These are phyloP conservation scores for Volucella zonaria DNA, from an alignment of 2,888 invertebrate genomes.

Conservation along the genomic window DNA sequence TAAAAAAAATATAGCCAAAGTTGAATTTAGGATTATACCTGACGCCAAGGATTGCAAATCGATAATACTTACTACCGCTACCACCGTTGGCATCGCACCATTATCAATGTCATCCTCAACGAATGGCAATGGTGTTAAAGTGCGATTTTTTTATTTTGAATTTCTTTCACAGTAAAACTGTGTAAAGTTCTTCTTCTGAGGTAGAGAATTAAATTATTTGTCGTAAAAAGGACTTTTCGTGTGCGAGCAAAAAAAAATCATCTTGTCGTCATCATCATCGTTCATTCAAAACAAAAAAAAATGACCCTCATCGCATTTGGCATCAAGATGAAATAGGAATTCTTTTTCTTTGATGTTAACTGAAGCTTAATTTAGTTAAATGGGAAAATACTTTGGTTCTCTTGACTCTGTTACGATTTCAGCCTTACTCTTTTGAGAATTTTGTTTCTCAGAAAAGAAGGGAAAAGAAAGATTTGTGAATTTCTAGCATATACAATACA, in stretches of 20 bases:
- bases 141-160: conserved; percentile 47
- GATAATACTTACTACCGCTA: conserved; percentile 25
- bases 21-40: conserved; percentile 57
- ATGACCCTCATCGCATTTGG: conserved; percentile 49
- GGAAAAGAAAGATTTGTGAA: not conserved
- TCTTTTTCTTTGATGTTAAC: conserved; percentile 64
- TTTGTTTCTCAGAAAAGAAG: not conserved
- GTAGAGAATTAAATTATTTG: conserved; percentile 48
- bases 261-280: conserved; percentile 19
- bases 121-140: conserved; percentile 40
- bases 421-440: conserved; percentile 24
- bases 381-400: conserved; percentile 57
- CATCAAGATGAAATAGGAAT: conserved; percentile 57
- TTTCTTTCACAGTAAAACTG: conserved; percentile 26
- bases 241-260: conserved; percentile 16
- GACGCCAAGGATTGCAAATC: conserved; percentile 35
- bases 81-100: conserved; percentile 29
- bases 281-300: conserved; percentile 59
- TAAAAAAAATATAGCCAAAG: conserved; percentile 26
- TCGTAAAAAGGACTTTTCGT: conserved; percentile 25
- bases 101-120: conserved; percentile 35
- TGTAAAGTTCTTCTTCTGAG: conserved; percentile 19
- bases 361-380: conserved; percentile 65
- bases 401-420: conserved; percentile 28
- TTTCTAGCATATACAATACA: not conserved